A percentile compares a stretch with the other conserved stretches of the same genome.
Evolutionary conservation across 2,888 invertebrate species (phyloP).

Genomic region (Perdita meconis): DNA sequence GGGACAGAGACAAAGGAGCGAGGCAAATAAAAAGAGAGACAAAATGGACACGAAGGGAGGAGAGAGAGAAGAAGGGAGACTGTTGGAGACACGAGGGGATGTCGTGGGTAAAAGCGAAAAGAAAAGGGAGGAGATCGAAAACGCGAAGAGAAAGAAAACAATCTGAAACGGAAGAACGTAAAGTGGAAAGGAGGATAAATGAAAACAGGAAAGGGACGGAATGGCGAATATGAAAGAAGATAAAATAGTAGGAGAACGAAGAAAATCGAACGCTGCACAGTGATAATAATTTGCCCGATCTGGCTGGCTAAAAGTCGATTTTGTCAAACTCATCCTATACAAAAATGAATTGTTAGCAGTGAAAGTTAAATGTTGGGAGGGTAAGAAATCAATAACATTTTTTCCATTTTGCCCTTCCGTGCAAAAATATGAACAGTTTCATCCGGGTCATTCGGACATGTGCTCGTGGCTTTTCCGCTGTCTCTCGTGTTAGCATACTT

Average conservation of each 20-base stretch:
- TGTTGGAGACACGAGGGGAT: conserved; percentile 26
- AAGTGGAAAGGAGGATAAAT: conserved; percentile 23
- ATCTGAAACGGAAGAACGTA: neutral
- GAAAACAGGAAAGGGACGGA: conserved; percentile 39
- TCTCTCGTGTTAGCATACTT: too few species aligned
- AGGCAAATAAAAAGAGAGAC: conserved; percentile 8
- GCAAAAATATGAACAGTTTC: too few species aligned
- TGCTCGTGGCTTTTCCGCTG: too few species aligned
- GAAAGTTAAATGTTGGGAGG: neutral
- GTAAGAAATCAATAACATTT: conserved; percentile 3
- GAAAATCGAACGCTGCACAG: conserved; percentile 67
- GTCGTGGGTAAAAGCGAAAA: neutral
- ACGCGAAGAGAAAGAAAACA: conserved; percentile 2
- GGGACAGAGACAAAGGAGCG: conserved; percentile 3
- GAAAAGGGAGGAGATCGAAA: conserved; percentile 29
- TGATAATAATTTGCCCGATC: too few species aligned
- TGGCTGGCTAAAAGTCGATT: too few species aligned
- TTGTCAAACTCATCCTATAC: too few species aligned
- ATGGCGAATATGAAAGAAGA: conserved; percentile 40
- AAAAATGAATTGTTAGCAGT: too few species aligned
- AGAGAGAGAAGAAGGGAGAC: conserved; percentile 6
- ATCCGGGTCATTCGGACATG: too few species aligned
- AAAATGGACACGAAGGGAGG: conserved; percentile 1
- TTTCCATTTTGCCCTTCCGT: too few species aligned
- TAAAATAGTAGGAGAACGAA: conserved; percentile 69